Conservation (phyloP, 2,113 vertebrate genomes). For the Mionectes macconnelli region DNA sequence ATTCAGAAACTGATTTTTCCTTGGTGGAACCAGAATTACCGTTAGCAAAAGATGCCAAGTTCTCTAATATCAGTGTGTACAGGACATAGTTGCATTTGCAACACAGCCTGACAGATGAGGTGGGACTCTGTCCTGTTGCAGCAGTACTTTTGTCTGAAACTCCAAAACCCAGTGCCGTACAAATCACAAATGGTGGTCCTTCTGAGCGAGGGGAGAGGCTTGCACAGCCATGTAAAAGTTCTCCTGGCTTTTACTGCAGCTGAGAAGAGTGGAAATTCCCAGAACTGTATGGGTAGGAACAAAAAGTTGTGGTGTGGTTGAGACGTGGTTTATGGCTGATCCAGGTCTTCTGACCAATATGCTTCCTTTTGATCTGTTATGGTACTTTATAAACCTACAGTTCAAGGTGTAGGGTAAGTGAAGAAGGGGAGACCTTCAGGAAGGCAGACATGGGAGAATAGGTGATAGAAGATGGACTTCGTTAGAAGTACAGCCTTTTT, state of each 20-base stretch:
- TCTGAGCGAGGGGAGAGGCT: background rate
- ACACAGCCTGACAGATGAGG: background rate
- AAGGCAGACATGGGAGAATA: background rate
- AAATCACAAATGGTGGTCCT: background rate
- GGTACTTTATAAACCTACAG: background rate
- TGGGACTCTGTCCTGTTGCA: conserved; percentile 7
- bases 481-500: background rate
- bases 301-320: background rate
- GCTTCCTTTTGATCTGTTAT: background rate
- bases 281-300: background rate
- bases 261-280: background rate
- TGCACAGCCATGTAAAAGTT: background rate
- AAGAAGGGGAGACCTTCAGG: background rate
- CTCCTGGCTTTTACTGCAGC: background rate
- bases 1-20: background rate
- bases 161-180: background rate
- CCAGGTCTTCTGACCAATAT: background rate
- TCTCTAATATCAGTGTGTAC: background rate
- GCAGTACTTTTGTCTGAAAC: background rate
- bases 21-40: background rate
- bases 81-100: background rate
- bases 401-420: background rate
- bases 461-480: background rate
- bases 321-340: background rate
- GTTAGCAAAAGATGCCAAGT: background rate